A percentile compares a stretch with the other conserved stretches of the same genome.
phyloP scores from a whole-genome alignment of 2,888 invertebrate species.

The Amblyjoppa fuscipennis region DNA sequence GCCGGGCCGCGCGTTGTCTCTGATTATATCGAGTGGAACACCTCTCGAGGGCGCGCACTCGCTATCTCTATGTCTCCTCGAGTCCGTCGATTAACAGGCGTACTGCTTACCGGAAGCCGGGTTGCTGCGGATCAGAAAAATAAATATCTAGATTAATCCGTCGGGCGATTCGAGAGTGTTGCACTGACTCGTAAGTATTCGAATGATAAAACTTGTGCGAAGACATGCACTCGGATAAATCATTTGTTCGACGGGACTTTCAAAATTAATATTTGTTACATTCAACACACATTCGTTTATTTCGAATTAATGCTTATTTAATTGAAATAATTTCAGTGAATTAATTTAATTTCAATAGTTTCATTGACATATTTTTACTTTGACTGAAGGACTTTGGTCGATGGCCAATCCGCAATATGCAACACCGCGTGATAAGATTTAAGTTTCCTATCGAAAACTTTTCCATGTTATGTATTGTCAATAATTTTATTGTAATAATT shows the following conservation, averaged over 20 bases:
- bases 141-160: not conserved
- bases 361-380: too few relatives aligned
- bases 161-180: slow-evolving; percentile 6
- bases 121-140: not conserved
- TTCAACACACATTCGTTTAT: not conserved
- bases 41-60: slow-evolving; percentile 13
- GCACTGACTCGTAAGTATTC: not conserved
- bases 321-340: too few relatives aligned
- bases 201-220: not conserved
- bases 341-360: too few relatives aligned
- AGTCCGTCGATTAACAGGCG: slow-evolving; percentile 8
- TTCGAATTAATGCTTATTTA: not conserved
- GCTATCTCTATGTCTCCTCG: not conserved
- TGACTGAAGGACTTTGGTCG: too few relatives aligned
- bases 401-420: too few relatives aligned
- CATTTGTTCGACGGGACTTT: not conserved
- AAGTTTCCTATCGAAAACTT: too few relatives aligned
- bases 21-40: slow-evolving; percentile 22
- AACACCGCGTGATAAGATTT: too few relatives aligned
- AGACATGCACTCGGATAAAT: not conserved
- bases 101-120: slow-evolving; percentile 7
- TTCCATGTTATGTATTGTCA: too few relatives aligned
- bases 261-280: too few relatives aligned
- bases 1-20: not conserved
- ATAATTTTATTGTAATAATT: too few relatives aligned